Evolutionary conservation across 2,113 vertebrate species (phyloP).

Genomic region (Hylia prasina): DNA sequence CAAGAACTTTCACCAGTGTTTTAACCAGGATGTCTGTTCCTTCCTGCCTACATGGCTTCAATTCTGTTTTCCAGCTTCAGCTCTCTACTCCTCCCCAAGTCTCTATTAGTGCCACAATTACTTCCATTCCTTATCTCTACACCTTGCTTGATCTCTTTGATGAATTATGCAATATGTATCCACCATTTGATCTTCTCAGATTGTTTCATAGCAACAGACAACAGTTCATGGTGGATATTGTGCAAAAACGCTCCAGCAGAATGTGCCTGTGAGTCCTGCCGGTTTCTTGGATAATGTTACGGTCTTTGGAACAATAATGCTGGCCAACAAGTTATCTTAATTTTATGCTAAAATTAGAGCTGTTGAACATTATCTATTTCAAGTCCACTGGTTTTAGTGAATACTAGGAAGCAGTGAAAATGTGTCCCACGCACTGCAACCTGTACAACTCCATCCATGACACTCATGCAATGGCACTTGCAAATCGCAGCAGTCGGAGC

Average conservation of each 20-base stretch:
- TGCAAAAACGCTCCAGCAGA: neutral
- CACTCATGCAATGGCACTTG: neutral
- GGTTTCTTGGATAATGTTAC: neutral
- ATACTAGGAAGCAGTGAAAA: neutral
- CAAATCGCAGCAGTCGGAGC: rapidly evolving
- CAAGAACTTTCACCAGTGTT: neutral
- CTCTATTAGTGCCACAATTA: neutral
- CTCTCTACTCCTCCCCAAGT: neutral
- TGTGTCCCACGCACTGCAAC: neutral
- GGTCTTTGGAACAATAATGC: neutral
- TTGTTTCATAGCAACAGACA: slow-evolving; percentile 39
- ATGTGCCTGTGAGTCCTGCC: neutral
- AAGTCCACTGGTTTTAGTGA: neutral
- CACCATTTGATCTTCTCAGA: slow-evolving; percentile 11
- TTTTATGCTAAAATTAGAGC: slow-evolving; percentile 26
- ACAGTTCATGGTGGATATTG: neutral
- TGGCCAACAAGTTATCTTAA: neutral
- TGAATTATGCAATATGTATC: slow-evolving; percentile 32
- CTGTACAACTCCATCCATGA: neutral
- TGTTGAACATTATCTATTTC: neutral
- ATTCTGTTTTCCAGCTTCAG: neutral
- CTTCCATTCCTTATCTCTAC: neutral
- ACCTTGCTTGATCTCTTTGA: slow-evolving; percentile 3
- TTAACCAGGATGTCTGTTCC: neutral
- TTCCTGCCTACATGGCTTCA: rapidly evolving